Percentiles rank a stretch among this genome's conserved stretches.
These are phyloP conservation scores for Aphis craccivora DNA, from an alignment of 1,140 invertebrate genomes.

Conservation along the genomic window DNA sequence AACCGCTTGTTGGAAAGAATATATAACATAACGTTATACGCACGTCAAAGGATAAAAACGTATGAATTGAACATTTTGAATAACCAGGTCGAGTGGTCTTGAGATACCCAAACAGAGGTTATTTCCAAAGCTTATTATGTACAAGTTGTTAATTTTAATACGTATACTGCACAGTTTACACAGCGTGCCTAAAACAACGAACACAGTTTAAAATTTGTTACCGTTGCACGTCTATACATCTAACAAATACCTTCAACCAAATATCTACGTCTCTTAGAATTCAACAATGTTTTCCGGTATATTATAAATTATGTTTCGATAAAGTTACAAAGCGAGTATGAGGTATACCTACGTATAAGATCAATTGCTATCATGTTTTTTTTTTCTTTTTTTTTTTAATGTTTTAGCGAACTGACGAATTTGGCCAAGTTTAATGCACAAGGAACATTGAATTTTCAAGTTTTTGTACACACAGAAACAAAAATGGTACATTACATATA, in stretches of 20 bases:
- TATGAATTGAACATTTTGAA: neutral
- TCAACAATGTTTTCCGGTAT: neutral
- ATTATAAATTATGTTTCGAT: neutral
- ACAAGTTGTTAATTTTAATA: slow-evolving; percentile 17
- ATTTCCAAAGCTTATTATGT: slow-evolving; percentile 6
- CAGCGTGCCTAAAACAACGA: slow-evolving; percentile 1
- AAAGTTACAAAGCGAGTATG: neutral
- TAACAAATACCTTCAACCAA: neutral
- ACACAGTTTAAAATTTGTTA: neutral
- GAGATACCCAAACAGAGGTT: neutral
- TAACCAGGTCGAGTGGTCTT: slow-evolving; percentile 16
- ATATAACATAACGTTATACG: neutral
- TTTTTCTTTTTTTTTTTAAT: neutral
- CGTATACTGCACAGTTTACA: neutral
- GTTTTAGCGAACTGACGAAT: neutral
- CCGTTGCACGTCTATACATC: neutral
- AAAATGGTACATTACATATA: too few relatives aligned
- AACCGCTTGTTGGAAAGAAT: neutral
- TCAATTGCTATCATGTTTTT: neutral
- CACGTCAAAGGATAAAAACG: neutral
- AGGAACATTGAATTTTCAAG: too few relatives aligned
- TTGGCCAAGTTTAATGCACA: neutral
- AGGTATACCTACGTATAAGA: neutral
- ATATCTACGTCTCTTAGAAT: neutral
- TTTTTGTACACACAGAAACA: too few relatives aligned